Conservation (phyloP, 1,140 invertebrate genomes). For the Maniola jurtina region DNA sequence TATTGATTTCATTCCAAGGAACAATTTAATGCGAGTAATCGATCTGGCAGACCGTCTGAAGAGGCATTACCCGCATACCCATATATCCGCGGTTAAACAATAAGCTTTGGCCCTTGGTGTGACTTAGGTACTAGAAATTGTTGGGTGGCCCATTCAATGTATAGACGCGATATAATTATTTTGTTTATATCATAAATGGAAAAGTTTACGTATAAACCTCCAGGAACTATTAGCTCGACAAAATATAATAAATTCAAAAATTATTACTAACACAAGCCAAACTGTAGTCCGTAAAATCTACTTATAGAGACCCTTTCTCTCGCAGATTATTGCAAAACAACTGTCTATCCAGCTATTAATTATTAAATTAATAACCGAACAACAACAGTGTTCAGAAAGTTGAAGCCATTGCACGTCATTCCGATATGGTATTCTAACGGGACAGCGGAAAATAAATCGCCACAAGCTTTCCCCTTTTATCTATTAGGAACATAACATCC, state of each 20-base stretch:
- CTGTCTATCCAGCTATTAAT: background rate
- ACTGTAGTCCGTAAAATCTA: background rate
- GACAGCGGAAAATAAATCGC: constrained; percentile 22
- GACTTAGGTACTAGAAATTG: background rate
- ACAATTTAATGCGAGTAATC: constrained; percentile 2
- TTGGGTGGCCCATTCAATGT: background rate
- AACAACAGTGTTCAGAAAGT: constrained; percentile 8
- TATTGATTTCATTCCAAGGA: background rate
- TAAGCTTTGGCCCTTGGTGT: background rate
- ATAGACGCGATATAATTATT: too few relatives aligned
- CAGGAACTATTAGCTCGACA: background rate
- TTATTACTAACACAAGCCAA: background rate
- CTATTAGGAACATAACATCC: constrained; percentile 30
- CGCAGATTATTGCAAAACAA: background rate
- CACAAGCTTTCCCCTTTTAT: constrained; percentile 27
- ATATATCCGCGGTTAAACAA: constrained; percentile 13
- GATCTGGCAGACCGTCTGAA: constrained; percentile 10
- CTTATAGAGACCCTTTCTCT: constrained; percentile 1
- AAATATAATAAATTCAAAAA: background rate
- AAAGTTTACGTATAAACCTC: too few relatives aligned
- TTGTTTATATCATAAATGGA: too few relatives aligned
- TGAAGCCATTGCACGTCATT: constrained; percentile 7
- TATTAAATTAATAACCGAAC: constrained; percentile 11
- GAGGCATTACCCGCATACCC: constrained; percentile 10
- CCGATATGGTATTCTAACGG: constrained; percentile 15